Conservation (phyloP, 2,888 invertebrate species). For the Pyrochroa serraticornis region DNA sequence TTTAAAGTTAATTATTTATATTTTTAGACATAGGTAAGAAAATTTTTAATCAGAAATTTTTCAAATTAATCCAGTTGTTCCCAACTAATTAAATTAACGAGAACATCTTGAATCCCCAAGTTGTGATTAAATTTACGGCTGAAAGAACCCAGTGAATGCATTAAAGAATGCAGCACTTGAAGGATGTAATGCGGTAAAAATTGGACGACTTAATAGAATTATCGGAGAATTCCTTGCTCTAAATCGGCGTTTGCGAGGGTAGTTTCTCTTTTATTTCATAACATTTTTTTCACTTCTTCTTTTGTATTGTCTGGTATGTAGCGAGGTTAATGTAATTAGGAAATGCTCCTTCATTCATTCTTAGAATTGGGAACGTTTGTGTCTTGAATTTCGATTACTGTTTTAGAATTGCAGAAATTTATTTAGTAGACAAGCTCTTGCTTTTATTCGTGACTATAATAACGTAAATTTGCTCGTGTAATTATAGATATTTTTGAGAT, state of each 20-base stretch:
- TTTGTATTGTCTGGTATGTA: constrained; percentile 37
- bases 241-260: constrained; percentile 8
- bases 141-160: background rate
- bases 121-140: background rate
- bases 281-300: constrained; percentile 23
- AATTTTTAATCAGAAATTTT: too few relatives aligned
- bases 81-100: too few relatives aligned
- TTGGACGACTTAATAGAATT: constrained; percentile 24
- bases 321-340: constrained; percentile 48
- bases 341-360: constrained; percentile 47
- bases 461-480: constrained; percentile 10
- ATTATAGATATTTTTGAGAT: constrained; percentile 10
- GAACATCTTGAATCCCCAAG: too few relatives aligned
- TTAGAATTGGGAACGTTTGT: constrained; percentile 43
- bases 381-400: constrained; percentile 44
- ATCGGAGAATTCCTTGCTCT: constrained; percentile 13
- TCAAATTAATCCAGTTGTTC: too few relatives aligned
- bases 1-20: too few relatives aligned
- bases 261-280: constrained; percentile 25
- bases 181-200: constrained; percentile 17
- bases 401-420: constrained; percentile 39
- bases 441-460: constrained; percentile 29
- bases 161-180: background rate
- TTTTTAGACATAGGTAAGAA: too few relatives aligned
- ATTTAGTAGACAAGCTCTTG: constrained; percentile 30